Evolutionary conservation across 2,797 vertebrate species (phyloP).

Genomic region (Acrossocheilus fasciatus): DNA sequence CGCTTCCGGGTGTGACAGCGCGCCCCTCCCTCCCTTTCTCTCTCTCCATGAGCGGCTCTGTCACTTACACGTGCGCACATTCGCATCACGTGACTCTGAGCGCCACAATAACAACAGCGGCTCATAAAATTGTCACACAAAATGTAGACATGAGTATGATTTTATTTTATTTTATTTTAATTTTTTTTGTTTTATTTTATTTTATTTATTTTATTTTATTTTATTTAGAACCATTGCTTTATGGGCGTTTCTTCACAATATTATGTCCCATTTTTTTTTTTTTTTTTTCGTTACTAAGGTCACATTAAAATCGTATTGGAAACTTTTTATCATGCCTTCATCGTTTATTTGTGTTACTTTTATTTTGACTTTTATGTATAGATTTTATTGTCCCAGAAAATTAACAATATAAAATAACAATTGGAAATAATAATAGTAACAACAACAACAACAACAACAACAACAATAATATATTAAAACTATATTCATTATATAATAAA

Average conservation of each 20-base stretch:
- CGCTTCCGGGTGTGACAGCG: slow-evolving; percentile 15
- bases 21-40: slow-evolving; percentile 29
- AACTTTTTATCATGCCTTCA: background rate
- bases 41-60: slow-evolving; percentile 70
- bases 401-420: background rate
- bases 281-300: background rate
- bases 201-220: background rate
- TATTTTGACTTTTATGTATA: background rate
- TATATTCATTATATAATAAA: background rate
- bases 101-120: slow-evolving; percentile 54
- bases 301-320: background rate
- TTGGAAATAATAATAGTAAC: background rate
- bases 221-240: background rate
- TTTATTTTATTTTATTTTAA: background rate
- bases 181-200: background rate
- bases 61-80: slow-evolving; percentile 70
- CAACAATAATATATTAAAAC: background rate
- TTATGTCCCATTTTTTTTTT: too few species aligned
- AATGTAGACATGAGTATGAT: background rate
- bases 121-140: background rate
- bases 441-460: background rate
- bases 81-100: slow-evolving; percentile 63
- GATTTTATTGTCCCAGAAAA: background rate
- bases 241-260: background rate
- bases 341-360: background rate